These are phyloP conservation scores for Temnothorax nylanderi DNA, from an alignment of 1,140 invertebrate species.

Conservation along the genomic window DNA sequence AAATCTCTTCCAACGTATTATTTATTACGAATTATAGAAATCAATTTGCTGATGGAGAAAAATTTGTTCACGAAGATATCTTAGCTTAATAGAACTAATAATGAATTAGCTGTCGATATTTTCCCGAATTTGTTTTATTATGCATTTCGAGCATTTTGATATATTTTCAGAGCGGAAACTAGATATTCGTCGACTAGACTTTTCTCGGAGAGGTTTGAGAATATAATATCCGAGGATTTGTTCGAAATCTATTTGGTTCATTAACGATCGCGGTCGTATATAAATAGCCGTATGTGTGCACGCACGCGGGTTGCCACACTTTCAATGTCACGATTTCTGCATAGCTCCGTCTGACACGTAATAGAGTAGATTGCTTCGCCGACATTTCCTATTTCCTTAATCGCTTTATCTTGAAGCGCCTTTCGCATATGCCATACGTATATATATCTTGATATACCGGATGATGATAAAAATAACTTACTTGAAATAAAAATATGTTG, in stretches of 20 bases:
- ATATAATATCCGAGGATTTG: not conserved
- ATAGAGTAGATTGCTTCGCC: constrained; percentile 10
- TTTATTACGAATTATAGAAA: not conserved
- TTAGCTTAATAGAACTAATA: constrained; percentile 20
- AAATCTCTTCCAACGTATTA: not conserved
- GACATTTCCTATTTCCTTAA: constrained; percentile 18
- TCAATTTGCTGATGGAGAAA: not conserved
- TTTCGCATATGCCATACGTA: not conserved
- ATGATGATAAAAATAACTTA: not conserved
- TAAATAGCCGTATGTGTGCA: constrained; percentile 24
- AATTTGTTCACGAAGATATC: not conserved
- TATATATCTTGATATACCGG: not conserved
- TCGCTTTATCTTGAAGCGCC: constrained; percentile 1
- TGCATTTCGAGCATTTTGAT: not conserved
- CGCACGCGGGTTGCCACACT: constrained; percentile 2
- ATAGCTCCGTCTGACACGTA: constrained; percentile 26
- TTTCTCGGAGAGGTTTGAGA: not conserved
- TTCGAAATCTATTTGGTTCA: constrained; percentile 1
- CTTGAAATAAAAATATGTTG: not conserved
- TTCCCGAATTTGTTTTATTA: not conserved
- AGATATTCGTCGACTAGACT: not conserved
- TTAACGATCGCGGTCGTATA: constrained; percentile 7
- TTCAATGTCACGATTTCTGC: constrained; percentile 47
- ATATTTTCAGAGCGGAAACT: not conserved
- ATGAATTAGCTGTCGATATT: constrained; percentile 26